Percentiles rank a stretch among this genome's conserved stretches.
phyloP scores from a whole-genome alignment of 2,797 vertebrate species.

The Epinephelus malabaricus region DNA sequence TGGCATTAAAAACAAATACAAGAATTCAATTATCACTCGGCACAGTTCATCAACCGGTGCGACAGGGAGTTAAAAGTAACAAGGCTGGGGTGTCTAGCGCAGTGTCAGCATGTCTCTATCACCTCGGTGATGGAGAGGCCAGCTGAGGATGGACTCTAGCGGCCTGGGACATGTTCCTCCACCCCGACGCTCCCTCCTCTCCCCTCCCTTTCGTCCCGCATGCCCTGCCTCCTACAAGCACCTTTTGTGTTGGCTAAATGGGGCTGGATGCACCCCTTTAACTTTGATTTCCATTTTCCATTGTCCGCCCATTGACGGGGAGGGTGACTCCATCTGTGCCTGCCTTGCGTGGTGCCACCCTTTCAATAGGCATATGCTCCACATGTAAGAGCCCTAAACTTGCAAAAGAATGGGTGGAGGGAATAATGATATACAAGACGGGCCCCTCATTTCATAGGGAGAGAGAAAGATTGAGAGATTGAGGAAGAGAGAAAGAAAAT shows the following conservation, averaged over 20 bases:
- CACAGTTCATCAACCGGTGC: constrained; percentile 56
- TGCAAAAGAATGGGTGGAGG: constrained; percentile 81
- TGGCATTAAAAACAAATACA: constrained; percentile 66
- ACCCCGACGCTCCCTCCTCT: constrained; percentile 83
- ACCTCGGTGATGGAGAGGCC: constrained; percentile 84
- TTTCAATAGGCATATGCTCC: constrained; percentile 91
- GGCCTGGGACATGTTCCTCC: constrained; percentile 91
- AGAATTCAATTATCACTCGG: constrained; percentile 75
- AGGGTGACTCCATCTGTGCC: constrained; percentile 93
- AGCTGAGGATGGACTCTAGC: constrained; percentile 92
- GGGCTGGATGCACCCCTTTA: constrained; percentile 89
- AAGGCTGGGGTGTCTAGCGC: constrained; percentile 66
- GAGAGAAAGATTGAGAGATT: constrained; percentile 44
- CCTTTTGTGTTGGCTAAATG: constrained; percentile 90
- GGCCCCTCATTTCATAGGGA: constrained; percentile 73
- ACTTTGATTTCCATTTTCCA: constrained; percentile 90
- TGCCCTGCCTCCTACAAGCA: constrained; percentile 94
- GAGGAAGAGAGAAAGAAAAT: constrained; percentile 58
- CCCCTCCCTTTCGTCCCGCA: constrained; percentile 84
- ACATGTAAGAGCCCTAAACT: constrained; percentile 85
- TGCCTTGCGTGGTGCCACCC: constrained; percentile 88
- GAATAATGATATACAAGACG: constrained; percentile 82
- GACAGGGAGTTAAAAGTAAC: constrained; percentile 61
- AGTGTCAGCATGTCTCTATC: constrained; percentile 81
- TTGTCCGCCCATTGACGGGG: constrained; percentile 87